Base-by-base conservation (phyloP, 2,797 vertebrate genomes). In the Centropyge bicolor region DNA sequence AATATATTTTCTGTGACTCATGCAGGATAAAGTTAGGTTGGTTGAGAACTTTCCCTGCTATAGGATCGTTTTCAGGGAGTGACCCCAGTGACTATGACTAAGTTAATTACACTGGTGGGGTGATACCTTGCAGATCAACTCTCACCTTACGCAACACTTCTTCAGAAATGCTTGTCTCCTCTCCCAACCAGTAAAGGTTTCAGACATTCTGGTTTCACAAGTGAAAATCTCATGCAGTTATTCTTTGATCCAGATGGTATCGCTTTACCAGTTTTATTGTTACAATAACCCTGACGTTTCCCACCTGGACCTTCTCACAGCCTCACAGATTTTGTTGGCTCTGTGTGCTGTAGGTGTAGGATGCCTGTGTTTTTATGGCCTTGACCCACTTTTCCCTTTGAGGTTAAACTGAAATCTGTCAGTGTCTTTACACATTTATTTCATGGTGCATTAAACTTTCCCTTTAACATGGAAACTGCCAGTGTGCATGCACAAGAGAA, bases 121-220 rank as follows among this genome's bases (percentile, higher is more conserved):
- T 78, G 70, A 86, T 38, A 74, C 38, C 27, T 36, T 43, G 14
- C 59, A 57, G 55, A 79, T 74, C 70, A 84, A 75, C 68, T 65
- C 48, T 78, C 7, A 22, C 3, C 27, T 86, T 82, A 49, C 10
- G 8, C 67, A 88, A 86, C 49, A 66, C 43, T 9, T 66, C 31
- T 66, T 69, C 36, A 48, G 46, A 77, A 52, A 24, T 0, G 1
- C 3, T 48, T 57, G 68, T 48, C n/a, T 36, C 45, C 49, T 63
- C 64, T 70, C 55, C 36, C 65, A 81, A 19, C 41, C 61, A 72
- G 5, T 22, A 35, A 6, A 20, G 4, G 68, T 51, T 89, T 86
- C 48, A 63, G 24, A 73, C 76, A 57, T 82, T 77, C 77, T 80
- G 66, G 60, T 81, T 88, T 70, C n/a, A 82, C 81, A n/a, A 36